Base-by-base conservation (phyloP, 2,113 vertebrate genomes). In the Axis porcinus region DNA sequence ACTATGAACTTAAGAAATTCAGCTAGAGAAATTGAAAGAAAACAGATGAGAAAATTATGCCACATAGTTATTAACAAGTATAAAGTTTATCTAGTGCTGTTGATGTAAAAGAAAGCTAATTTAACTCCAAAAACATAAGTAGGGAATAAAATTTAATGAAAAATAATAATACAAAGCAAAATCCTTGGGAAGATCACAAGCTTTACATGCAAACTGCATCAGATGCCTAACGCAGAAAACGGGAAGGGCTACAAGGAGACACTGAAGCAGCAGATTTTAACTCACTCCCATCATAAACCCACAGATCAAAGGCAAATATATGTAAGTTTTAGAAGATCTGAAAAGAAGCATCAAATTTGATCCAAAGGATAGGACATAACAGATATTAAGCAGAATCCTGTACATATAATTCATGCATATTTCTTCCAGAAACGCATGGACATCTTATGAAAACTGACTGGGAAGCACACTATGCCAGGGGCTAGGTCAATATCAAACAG, bases 241-340 rank as follows among this genome's bases (percentile, higher is more conserved):
- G 4, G 17, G 17, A 17, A 79, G 55, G 21, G 36, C 11, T 25
- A 13, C 2, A 8, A 21, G 33, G 33, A 30, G 10, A 54, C 19
- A 2, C 8, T 2, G 12, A 23, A 0, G 79, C 4, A 21, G 43
- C 36, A 3, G 15, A 0, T 1, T 57, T 7, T 9, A 10, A 2
- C 17, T 28, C 28, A 2, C 1, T 1, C 15, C 58, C 4, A 0
- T 47, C 1, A 17, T 2, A 45, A 55, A 27, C 6, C 5, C 23
- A 2, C 28, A n/a, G 36, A 2, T 16, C 70, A 11, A 4, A 45
- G 67, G 43, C 28, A 33, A n/a, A 16, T 2, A 5, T 1, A 11
- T 10, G 6, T 5, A 0, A 12, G 45, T 4, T 17, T n/a, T 1
- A 33, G 79, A 16, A 67, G 47, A 33, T 10, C 23, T 15, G n/a